These are phyloP conservation scores for Priocnemis perturbator DNA, from an alignment of 2,888 invertebrate species.

Conservation along the genomic window DNA sequence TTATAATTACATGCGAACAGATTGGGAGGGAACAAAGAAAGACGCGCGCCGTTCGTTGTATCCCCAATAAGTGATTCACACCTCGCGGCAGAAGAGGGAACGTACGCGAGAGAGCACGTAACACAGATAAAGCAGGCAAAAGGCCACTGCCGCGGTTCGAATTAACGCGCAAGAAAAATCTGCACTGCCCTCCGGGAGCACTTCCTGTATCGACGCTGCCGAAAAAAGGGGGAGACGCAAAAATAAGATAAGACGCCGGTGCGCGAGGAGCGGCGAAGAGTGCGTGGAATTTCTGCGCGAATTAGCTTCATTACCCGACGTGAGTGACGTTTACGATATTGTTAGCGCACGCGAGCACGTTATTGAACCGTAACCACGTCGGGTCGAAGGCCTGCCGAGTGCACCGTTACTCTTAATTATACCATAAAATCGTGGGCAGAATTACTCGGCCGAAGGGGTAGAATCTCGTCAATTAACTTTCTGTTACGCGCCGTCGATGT, in stretches of 20 bases:
- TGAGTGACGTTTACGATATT: constrained; percentile 34
- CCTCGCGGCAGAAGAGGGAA: too few species aligned
- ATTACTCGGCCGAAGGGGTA: neutral
- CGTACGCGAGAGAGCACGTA: too few species aligned
- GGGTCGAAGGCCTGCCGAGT: neutral
- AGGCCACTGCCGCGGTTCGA: too few species aligned
- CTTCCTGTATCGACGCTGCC: neutral
- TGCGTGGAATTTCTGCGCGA: neutral
- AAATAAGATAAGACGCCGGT: neutral
- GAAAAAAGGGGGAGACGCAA: neutral
- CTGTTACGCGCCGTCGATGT: too few species aligned
- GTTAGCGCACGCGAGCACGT: constrained; percentile 23
- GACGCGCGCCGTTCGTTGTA: too few species aligned
- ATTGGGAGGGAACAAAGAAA: too few species aligned
- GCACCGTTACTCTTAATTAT: constrained; percentile 7
- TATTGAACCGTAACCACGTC: constrained; percentile 9
- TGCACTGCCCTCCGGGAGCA: too few species aligned
- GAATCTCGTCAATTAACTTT: too few species aligned
- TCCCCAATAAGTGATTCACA: too few species aligned
- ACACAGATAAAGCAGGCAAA: too few species aligned
- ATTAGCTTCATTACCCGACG: constrained; percentile 31
- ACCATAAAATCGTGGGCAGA: neutral
- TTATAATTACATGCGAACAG: too few species aligned
- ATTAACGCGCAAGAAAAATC: too few species aligned
- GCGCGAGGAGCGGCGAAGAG: neutral